These are phyloP conservation scores for Polypedilum vanderplanki DNA, from an alignment of 1,140 invertebrate genomes.

Conservation along the genomic window DNA sequence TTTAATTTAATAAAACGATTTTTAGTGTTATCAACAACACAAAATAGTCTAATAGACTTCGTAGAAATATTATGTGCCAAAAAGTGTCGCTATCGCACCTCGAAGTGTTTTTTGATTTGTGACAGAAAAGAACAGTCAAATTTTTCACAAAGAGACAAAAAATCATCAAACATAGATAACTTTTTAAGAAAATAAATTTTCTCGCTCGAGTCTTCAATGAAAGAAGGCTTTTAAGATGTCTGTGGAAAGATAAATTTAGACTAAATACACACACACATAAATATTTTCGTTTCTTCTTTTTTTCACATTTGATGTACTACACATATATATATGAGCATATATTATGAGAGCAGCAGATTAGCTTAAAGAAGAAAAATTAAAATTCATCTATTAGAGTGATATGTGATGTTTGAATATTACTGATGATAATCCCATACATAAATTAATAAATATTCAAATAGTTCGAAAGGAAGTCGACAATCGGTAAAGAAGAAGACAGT, in stretches of 20 bases:
- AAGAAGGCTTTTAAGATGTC: slow-evolving; percentile 23
- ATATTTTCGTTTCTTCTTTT: neutral
- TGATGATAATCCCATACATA: slow-evolving; percentile 6
- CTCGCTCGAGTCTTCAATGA: slow-evolving; percentile 3
- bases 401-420: slow-evolving; percentile 7
- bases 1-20: neutral
- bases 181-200: neutral
- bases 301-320: neutral
- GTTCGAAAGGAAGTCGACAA: too few species aligned
- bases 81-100: slow-evolving; percentile 10
- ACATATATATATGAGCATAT: neutral
- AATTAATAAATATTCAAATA: neutral
- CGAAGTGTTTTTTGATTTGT: slow-evolving; percentile 1
- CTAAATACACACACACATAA: neutral
- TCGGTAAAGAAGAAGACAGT: too few species aligned
- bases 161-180: slow-evolving; percentile 7
- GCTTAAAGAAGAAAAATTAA: neutral
- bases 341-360: too few species aligned
- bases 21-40: neutral
- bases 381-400: neutral
- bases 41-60: neutral
- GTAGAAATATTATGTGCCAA: neutral
- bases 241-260: slow-evolving; percentile 26
- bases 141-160: neutral
- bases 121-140: neutral